These are phyloP conservation scores for Cotesia typhae DNA, from an alignment of 1,140 invertebrate species.

Conservation along the genomic window DNA sequence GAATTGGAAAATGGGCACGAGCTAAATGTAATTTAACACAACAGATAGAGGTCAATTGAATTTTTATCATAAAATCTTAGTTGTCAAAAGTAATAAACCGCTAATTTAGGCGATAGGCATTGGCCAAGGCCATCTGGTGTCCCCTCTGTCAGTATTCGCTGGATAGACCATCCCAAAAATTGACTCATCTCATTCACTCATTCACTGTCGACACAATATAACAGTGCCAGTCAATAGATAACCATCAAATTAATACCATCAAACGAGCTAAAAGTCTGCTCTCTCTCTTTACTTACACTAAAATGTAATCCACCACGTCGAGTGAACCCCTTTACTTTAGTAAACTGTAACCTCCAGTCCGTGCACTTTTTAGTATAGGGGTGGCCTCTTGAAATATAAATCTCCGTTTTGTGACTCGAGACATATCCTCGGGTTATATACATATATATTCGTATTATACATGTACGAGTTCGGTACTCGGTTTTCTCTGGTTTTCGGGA, in stretches of 20 bases:
- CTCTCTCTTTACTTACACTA: slow-evolving; percentile 1
- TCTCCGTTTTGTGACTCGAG: slow-evolving; percentile 15
- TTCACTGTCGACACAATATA: neutral
- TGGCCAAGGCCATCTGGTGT: slow-evolving; percentile 29
- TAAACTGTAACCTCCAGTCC: too few relatives aligned
- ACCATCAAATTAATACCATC: slow-evolving; percentile 37
- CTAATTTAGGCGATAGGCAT: slow-evolving; percentile 23
- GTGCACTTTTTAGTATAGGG: too few relatives aligned
- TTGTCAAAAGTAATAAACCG: slow-evolving; percentile 25
- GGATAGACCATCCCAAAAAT: slow-evolving; percentile 12
- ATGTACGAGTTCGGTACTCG: too few relatives aligned
- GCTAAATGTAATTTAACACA: slow-evolving; percentile 1
- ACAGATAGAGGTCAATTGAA: slow-evolving; percentile 12
- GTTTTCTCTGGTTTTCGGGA: too few relatives aligned
- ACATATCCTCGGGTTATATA: neutral
- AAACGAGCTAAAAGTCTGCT: slow-evolving; percentile 30
- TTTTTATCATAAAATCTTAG: slow-evolving; percentile 21
- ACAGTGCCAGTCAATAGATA: slow-evolving; percentile 8
- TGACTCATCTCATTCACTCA: slow-evolving; percentile 23
- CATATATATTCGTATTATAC: too few relatives aligned
- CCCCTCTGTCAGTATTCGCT: neutral
- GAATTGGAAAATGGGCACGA: too few relatives aligned
- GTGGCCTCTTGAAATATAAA: slow-evolving; percentile 30
- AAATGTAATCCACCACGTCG: neutral
- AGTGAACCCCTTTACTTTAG: neutral